These are phyloP conservation scores for Oncorhynchus nerka DNA, from an alignment of 2,113 vertebrate genomes.

Conservation along the genomic window DNA sequence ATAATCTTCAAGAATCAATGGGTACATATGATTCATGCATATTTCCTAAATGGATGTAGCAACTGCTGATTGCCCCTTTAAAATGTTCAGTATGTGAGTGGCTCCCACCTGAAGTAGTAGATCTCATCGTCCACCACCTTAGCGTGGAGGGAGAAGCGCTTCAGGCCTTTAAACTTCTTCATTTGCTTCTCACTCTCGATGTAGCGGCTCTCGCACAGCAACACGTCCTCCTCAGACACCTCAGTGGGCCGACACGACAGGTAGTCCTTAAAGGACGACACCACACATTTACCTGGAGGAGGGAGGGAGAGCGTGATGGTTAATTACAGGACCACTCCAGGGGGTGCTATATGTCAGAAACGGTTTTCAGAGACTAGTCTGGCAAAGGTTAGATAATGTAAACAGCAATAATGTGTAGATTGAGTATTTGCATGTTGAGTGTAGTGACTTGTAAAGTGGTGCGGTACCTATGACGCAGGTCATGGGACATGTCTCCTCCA, in stretches of 20 bases:
- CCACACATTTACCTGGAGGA: conserved; percentile 88
- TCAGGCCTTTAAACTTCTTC: conserved; percentile 97
- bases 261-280: conserved; percentile 96
- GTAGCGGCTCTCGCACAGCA: conserved; percentile 97
- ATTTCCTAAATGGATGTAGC: no score
- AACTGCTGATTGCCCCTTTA: no score
- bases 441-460: not conserved
- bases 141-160: conserved; percentile 94
- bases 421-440: not conserved
- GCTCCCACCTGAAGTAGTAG: conserved; percentile 93
- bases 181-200: conserved; percentile 93
- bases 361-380: not conserved
- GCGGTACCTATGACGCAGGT: conserved; percentile 87
- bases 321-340: not conserved
- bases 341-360: not conserved
- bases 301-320: not conserved
- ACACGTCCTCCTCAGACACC: conserved; percentile 85
- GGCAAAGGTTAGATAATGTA: not conserved
- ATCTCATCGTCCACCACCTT: conserved; percentile 98
- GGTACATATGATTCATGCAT: no score
- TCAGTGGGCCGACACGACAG: conserved; percentile 96
- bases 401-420: no score
- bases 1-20: no score
- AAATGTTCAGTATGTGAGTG: no score
- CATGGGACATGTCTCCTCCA: conserved; percentile 93